Base-by-base conservation (phyloP, 2,888 invertebrate genomes). In the Thumatha senex region DNA sequence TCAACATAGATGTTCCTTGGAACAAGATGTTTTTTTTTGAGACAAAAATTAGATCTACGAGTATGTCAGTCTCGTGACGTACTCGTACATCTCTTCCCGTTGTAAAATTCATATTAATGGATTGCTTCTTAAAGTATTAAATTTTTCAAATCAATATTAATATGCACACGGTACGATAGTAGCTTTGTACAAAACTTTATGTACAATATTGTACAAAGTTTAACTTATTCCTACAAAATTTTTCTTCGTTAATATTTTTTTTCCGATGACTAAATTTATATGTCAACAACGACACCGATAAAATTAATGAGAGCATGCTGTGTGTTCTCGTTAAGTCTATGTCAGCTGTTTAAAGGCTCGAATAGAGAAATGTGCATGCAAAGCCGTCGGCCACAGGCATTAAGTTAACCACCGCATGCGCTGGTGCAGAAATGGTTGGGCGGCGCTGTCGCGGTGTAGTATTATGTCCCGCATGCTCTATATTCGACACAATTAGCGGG, bases 401-500 rank as follows among this genome's bases (percentile, higher is more conserved):
- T 78, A 74, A 56, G 58, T 61, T 78, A 76, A 75, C 69, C 62
- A 72, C 61, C 50, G 18, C 31, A 56, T 43, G 58, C 58, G 58
- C 57, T 57, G 40, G 60, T 53, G 46, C 70, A 56, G 66, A 54
- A 64, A 71, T 61, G 51, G 55, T 49, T 62, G 66, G 74, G 69
- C 67, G 70, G 66, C 36, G 46, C 64, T 59, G 71, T 61, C 61
- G 56, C 48, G 53, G 65, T 61, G 48, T 74, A 63, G 67, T 56
- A 86, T 86, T 85, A 86, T 79, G 81, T 86, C 81, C 86, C 89
- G 89, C 75, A 74, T 76, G 87, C 75, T 80, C 86, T 61, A 89
- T 80, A 82, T 87, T 60, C 56, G 51, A 46, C 64, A 70, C 73
- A 76, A 78, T 80, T 80, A 80, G 72, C 71, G 54, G 62, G 72